Evolutionary conservation across 2,797 vertebrate genomes (phyloP).

Genomic region (Enoplosus armatus): DNA sequence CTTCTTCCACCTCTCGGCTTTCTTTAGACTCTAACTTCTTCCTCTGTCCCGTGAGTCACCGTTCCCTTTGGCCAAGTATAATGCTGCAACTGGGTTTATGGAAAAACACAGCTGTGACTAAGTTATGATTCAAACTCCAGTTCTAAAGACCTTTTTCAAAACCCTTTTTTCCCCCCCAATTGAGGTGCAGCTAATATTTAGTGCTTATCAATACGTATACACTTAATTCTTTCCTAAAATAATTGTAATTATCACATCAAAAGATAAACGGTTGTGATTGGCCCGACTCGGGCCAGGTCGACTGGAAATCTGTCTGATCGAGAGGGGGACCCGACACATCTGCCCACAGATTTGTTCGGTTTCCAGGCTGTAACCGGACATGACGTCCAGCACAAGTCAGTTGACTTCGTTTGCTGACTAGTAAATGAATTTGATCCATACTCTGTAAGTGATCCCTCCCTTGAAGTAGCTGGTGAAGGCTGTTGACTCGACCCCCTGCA

Average conservation of each 20-base stretch:
- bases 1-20: not conserved
- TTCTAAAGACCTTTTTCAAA: not conserved
- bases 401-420: not conserved
- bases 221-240: too few species aligned
- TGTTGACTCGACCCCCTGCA: slow-evolving; percentile 91
- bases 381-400: not conserved
- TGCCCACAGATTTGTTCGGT: too few species aligned
- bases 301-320: too few species aligned
- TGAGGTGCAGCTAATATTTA: not conserved
- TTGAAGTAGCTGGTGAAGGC: slow-evolving; percentile 93
- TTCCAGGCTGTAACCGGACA: too few species aligned
- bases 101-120: not conserved
- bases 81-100: slow-evolving; percentile 1
- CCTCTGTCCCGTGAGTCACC: slow-evolving; percentile 36
- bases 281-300: too few species aligned
- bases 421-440: slow-evolving; percentile 56
- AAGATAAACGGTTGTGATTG: too few species aligned
- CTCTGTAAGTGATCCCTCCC: slow-evolving; percentile 93
- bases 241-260: too few species aligned
- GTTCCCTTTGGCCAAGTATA: slow-evolving; percentile 1
- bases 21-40: not conserved
- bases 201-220: not conserved
- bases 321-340: too few species aligned
- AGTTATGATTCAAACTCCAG: not conserved
- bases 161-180: not conserved